Percentiles rank a stretch among this genome's conserved stretches.
phyloP scores from a whole-genome alignment of 53 echinoderm and acorn worm species.

The Zoroaster sp. region DNA sequence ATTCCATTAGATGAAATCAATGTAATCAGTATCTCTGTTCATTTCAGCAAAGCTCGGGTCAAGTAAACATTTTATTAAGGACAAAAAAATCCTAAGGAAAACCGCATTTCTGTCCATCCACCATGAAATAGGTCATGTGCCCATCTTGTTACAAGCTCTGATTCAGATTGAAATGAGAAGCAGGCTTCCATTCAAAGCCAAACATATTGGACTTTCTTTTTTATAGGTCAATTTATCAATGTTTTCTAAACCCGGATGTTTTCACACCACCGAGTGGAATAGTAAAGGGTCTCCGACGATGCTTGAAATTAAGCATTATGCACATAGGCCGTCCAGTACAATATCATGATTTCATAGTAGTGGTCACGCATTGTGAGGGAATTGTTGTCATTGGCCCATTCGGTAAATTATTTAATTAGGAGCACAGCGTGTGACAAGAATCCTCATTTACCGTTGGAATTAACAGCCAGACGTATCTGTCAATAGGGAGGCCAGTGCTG shows the following conservation, averaged over 20 bases:
- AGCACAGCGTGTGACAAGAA: not conserved
- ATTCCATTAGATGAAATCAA: not conserved
- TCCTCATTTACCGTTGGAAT: too few relatives aligned
- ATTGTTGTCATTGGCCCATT: not conserved
- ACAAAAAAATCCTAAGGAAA: not conserved
- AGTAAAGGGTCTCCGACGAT: not conserved
- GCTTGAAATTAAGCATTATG: not conserved
- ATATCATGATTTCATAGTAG: not conserved
- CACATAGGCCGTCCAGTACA: not conserved
- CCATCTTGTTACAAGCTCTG: not conserved
- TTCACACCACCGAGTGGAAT: not conserved
- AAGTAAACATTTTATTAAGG: not conserved
- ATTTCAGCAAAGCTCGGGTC: not conserved
- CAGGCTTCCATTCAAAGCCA: not conserved
- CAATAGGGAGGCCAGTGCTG: not conserved
- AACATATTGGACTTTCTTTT: not conserved
- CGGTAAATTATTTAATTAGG: conserved; percentile 13
- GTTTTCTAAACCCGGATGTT: not conserved
- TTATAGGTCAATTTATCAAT: not conserved
- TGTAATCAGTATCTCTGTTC: not conserved
- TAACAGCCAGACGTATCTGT: conserved; percentile 14
- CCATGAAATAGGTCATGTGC: not conserved
- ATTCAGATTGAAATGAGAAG: not conserved
- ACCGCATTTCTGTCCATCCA: not conserved
- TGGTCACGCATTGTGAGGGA: not conserved